Percentiles rank a stretch among this genome's conserved stretches.
Evolutionary conservation across 2,797 vertebrate species (phyloP).

Genomic region (Falco peregrinus): DNA sequence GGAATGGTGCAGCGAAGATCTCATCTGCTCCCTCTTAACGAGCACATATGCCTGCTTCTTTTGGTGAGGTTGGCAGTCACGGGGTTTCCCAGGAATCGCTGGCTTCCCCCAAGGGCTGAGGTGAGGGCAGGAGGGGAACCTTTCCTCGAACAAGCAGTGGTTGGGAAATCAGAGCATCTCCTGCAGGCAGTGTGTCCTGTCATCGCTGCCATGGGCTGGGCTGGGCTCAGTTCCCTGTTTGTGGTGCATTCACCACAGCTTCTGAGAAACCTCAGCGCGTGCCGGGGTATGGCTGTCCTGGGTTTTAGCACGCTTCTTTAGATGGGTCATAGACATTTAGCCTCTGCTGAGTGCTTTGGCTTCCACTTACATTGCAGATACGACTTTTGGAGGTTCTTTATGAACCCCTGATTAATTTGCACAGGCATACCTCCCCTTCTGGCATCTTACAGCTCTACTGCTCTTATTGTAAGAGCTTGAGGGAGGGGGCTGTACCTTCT

Average conservation of each 20-base stretch:
- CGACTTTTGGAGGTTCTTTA: neutral
- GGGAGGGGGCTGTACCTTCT: neutral
- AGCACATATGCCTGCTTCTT: neutral
- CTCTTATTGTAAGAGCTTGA: neutral
- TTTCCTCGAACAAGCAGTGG: neutral
- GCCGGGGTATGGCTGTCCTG: neutral
- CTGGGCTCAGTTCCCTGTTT: neutral
- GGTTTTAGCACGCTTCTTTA: neutral
- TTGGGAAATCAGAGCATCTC: neutral
- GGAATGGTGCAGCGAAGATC: neutral
- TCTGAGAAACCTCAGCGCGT: neutral
- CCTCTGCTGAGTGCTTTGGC: neutral
- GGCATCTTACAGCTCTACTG: neutral
- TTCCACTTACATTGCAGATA: neutral
- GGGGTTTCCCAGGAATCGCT: neutral
- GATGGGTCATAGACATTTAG: neutral
- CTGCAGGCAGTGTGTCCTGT: neutral
- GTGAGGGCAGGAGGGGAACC: neutral
- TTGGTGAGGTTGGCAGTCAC: neutral
- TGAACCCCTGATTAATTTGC: neutral
- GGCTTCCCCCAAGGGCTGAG: neutral
- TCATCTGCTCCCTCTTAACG: neutral
- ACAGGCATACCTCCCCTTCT: neutral
- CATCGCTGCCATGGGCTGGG: fast-evolving
- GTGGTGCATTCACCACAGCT: neutral